phyloP scores from a whole-genome alignment of 2,888 invertebrate species.

The Drosophila rubida region DNA sequence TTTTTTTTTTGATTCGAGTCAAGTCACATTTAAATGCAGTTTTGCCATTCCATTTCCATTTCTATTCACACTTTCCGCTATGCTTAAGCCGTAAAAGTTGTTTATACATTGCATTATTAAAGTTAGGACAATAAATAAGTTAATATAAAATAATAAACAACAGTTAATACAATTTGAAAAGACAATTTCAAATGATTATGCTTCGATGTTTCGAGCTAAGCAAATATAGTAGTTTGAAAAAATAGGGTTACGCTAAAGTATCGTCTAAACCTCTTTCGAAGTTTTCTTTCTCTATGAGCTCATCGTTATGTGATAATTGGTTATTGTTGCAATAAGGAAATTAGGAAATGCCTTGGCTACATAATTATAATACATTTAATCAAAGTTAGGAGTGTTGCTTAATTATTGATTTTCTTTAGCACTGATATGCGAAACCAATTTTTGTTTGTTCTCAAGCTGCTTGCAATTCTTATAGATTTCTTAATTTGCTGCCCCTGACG shows the following conservation, averaged over 20 bases:
- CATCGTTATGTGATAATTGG: constrained; percentile 55
- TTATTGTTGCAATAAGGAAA: constrained; percentile 51
- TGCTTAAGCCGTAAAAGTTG: constrained; percentile 73
- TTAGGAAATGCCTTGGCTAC: constrained; percentile 62
- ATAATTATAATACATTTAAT: constrained; percentile 78
- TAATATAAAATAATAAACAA: constrained; percentile 78
- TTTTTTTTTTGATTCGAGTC: constrained; percentile 71
- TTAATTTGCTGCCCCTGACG: constrained; percentile 16
- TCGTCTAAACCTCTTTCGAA: constrained; percentile 44
- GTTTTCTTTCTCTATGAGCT: constrained; percentile 46
- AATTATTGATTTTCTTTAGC: constrained; percentile 50
- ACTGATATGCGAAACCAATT: constrained; percentile 71
- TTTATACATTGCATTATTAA: constrained; percentile 73
- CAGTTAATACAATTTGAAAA: constrained; percentile 70
- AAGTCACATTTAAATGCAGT: constrained; percentile 75
- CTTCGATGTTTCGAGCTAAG: constrained; percentile 25
- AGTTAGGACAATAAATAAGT: constrained; percentile 81
- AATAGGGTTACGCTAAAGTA: constrained; percentile 60
- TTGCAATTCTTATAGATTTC: constrained; percentile 21
- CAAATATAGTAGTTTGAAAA: constrained; percentile 35
- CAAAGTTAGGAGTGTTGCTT: constrained; percentile 65
- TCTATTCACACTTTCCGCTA: constrained; percentile 60
- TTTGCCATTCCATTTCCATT: constrained; percentile 63
- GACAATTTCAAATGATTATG: constrained; percentile 48
- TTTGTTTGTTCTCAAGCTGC: constrained; percentile 36